phyloP scores from a whole-genome alignment of 2,888 invertebrate species.

The Lepidocyrtinus sp. region DNA sequence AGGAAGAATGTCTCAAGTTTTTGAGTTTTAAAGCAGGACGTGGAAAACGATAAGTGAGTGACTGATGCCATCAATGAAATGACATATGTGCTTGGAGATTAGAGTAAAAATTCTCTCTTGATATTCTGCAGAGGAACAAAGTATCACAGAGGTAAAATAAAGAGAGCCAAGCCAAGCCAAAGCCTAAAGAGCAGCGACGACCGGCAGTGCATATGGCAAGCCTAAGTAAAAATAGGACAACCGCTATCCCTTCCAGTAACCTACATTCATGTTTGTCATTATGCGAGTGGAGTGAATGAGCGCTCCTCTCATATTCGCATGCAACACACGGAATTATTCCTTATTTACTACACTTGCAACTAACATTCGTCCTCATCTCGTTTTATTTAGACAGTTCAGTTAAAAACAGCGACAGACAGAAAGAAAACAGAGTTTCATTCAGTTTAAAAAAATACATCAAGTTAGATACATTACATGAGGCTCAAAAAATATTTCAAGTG shows the following conservation, averaged over 20 bases:
- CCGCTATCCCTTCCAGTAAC: slow-evolving; percentile 70
- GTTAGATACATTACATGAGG: too few species aligned
- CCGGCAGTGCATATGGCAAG: slow-evolving; percentile 7
- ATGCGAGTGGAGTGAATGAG: slow-evolving; percentile 13
- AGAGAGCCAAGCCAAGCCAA: slow-evolving; percentile 12
- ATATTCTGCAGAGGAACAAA: not conserved
- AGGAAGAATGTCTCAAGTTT: slow-evolving; percentile 27
- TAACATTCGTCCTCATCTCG: not conserved
- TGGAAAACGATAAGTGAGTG: not conserved
- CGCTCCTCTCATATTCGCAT: slow-evolving; percentile 19
- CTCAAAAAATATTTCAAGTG: too few species aligned
- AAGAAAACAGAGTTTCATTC: too few species aligned
- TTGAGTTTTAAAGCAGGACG: slow-evolving; percentile 28
- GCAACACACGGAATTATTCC: too few species aligned
- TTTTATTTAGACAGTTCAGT: slow-evolving; percentile 2
- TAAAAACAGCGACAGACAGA: not conserved
- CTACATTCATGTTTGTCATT: slow-evolving; percentile 58
- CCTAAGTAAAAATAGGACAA: slow-evolving; percentile 68
- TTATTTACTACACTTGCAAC: too few species aligned
- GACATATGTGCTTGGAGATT: too few species aligned
- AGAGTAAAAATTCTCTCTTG: not conserved
- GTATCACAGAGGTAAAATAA: not conserved
- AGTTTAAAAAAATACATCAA: too few species aligned
- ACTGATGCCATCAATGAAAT: slow-evolving; percentile 11
- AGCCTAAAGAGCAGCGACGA: not conserved